Base-by-base conservation (phyloP, 1,140 invertebrate species). In the Trachymyrmex cornetzi region DNA sequence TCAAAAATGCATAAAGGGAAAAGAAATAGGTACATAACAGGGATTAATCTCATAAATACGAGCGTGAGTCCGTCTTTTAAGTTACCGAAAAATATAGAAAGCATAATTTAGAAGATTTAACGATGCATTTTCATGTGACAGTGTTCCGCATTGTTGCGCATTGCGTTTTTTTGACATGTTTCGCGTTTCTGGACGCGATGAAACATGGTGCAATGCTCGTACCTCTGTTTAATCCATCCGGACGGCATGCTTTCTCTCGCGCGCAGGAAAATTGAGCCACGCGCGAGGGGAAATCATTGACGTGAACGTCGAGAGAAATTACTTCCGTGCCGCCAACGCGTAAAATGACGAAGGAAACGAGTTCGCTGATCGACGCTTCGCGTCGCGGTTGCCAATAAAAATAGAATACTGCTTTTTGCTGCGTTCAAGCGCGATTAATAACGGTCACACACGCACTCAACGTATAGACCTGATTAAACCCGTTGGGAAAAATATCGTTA, bases 221-320 rank as follows among this genome's bases (percentile, higher is more conserved):
- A 74, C 55, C 69, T 75, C 69, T 72, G 79, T 88, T 88, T 88
- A 87, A 88, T 88, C 77, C 85, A 75, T 87, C 77, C 30, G 55
- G 27, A 67, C 50, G 57, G 61, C 24, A n/a, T 66, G 66, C 63
- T 53, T 86, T 88, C 72, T 72, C 69, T 79, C 50, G 14, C 38
- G 44, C 27, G 64, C n/a, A 63, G 77, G 69, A 66, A 75, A 87
- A 87, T 87, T 75, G 69, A 87, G 66, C 86, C 63, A 77, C 77
- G 44, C 48, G 22, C 27, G 77, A 48, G 57, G 63, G 85, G 72
- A 86, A 82, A 88, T 88, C 69, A 66, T 59, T 69, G 85, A 71
- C 57, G 67, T 30, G 50, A 74, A 82, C 66, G 86, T 88, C 72
- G 77, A 61, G 61, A 30, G 85, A 67, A 87, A 88, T 88, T 81